Base-by-base conservation (phyloP, 2,797 vertebrate species). In the Phataginus tricuspis region DNA sequence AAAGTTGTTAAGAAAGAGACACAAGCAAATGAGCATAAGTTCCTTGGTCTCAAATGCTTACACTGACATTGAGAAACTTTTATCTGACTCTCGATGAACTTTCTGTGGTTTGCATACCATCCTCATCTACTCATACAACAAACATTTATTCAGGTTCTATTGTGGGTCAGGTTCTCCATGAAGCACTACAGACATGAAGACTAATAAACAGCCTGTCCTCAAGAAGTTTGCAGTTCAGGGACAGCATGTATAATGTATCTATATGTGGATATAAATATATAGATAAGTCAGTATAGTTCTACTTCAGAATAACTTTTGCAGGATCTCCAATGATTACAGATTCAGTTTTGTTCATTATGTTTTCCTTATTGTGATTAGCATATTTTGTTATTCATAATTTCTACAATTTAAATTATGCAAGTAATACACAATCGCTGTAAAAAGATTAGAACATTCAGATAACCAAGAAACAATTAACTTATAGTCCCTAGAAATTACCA, bases 381-480 rank as follows among this genome's bases (percentile, higher is more conserved):
- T 7, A 55, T 92, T 95, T 96, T 74, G 93, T 85, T 96, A 87
- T 61, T 92, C 80, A 97, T 79, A 77, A 93, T 74, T 90, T 92
- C 71, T 95, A 87, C 25, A 90, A 86, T 91, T 97, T 85, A 87
- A 94, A 95, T 96, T 94, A 96, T 61, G 42, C 31, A 97, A 86
- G 57, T 85, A 90, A 92, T 82, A 96, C 13, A 84, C 0, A 19
- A 84, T 88, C 66, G 74, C 42, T 49, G 27, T 42, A 90, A 95
- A 78, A 90, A 64, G 91, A 63, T 37, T 42, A 90, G 45, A 69
- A 96, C 93, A 90, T 90, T 90, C 80, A 97, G n/a, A 84, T 86
- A 94, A 96, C 68, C 57, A 92, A 95, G 90, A 95, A 97, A 97
- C 68, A 90, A 95, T 96, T 97, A 96, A 94, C 92, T 94, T 90